Evolutionary conservation across 1,140 invertebrate species (phyloP).

Genomic region (Anadara kagoshimensis): DNA sequence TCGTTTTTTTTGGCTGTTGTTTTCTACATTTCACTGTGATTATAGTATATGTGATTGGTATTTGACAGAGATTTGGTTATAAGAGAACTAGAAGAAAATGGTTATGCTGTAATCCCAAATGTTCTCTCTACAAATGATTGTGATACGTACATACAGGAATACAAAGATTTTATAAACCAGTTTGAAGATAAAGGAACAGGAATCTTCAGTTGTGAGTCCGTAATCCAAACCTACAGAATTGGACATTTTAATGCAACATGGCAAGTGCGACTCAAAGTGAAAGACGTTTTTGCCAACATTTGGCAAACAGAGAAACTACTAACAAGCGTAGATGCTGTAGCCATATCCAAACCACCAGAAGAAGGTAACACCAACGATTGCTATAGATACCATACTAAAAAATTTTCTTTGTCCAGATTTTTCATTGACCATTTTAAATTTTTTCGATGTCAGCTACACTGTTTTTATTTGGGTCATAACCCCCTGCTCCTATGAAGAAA

Average conservation of each 20-base stretch:
- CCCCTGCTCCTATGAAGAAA: too few relatives aligned
- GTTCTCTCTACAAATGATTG: constrained; percentile 34
- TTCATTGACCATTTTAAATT: background rate
- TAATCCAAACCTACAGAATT: constrained; percentile 46
- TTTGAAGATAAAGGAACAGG: constrained; percentile 17
- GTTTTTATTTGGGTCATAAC: too few relatives aligned
- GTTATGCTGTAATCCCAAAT: constrained; percentile 31
- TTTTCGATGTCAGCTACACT: too few relatives aligned
- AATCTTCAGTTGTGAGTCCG: constrained; percentile 11
- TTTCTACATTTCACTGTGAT: too few relatives aligned
- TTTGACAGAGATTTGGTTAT: background rate
- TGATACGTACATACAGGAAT: constrained; percentile 27
- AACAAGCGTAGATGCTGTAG: constrained; percentile 51
- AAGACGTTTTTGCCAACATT: constrained; percentile 41
- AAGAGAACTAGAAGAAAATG: constrained; percentile 30
- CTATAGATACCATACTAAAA: background rate
- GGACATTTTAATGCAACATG: constrained; percentile 49
- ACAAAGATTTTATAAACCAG: constrained; percentile 21
- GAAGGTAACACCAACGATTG: background rate
- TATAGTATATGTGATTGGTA: too few relatives aligned
- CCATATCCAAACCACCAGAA: constrained; percentile 45
- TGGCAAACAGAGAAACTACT: constrained; percentile 56
- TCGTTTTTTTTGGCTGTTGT: too few relatives aligned
- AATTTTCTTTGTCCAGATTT: background rate
- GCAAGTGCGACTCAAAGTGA: constrained; percentile 44